These are phyloP conservation scores for Cataglyphis altisquamis DNA, from an alignment of 2,888 invertebrate genomes.

Conservation along the genomic window DNA sequence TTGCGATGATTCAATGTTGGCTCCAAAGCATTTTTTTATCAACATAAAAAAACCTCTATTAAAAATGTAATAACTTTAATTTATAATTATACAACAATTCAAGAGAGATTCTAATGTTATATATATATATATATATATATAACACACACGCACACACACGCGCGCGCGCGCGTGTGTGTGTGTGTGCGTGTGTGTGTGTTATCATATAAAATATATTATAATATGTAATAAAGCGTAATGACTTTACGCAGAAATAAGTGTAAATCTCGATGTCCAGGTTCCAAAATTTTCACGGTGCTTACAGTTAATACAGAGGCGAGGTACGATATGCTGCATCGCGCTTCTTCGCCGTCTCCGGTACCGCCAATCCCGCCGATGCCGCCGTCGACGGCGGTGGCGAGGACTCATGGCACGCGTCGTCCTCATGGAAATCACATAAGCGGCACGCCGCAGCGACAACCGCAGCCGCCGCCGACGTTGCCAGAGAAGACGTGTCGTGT, in stretches of 20 bases:
- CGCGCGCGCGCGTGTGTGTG: too few species aligned
- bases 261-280: not conserved
- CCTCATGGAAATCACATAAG: constrained; percentile 62
- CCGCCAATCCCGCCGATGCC: constrained; percentile 76
- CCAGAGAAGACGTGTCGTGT: constrained; percentile 79
- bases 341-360: constrained; percentile 82
- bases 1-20: not conserved
- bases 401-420: constrained; percentile 76
- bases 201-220: too few species aligned
- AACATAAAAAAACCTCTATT: not conserved
- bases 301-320: constrained; percentile 83
- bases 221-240: not conserved
- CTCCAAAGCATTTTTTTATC: not conserved
- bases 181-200: too few species aligned
- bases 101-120: not conserved
- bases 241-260: not conserved
- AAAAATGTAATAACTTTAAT: not conserved
- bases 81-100: not conserved
- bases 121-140: too few species aligned
- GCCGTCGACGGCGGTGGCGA: constrained; percentile 71
- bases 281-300: not conserved
- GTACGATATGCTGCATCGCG: constrained; percentile 85
- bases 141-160: too few species aligned
- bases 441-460: constrained; percentile 42
- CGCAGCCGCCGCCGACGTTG: constrained; percentile 78